Percentiles rank a stretch among this genome's conserved stretches.
These are phyloP conservation scores for Nothocercus nigrocapillus DNA, from an alignment of 2,113 vertebrate genomes.

Conservation along the genomic window DNA sequence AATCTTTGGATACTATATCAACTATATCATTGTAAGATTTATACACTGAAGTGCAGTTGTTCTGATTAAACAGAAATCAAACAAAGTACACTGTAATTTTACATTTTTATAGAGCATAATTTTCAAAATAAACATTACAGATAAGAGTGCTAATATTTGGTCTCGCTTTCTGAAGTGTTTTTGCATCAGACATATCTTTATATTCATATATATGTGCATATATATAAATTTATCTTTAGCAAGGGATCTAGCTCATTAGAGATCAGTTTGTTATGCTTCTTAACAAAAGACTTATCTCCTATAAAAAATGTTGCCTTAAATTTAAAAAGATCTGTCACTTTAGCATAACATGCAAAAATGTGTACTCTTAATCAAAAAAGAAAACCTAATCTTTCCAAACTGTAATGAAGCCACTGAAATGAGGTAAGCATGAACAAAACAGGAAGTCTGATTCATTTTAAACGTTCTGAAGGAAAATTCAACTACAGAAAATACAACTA, in stretches of 20 bases:
- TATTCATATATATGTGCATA: not conserved
- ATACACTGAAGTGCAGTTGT: not conserved
- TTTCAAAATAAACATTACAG: not conserved
- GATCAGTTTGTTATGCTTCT: not conserved
- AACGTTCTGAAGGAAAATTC: not conserved
- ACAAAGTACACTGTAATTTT: not conserved
- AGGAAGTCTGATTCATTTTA: not conserved
- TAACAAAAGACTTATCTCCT: not conserved
- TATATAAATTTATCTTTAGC: not conserved
- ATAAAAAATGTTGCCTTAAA: not conserved
- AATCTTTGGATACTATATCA: not conserved
- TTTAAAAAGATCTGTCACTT: not conserved
- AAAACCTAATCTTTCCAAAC: not conserved
- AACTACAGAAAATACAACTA: not conserved
- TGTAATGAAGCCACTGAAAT: not conserved
- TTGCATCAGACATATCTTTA: not conserved
- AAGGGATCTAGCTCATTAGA: not conserved
- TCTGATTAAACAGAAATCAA: not conserved
- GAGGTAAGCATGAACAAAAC: not conserved
- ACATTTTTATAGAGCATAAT: not conserved
- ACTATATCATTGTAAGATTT: not conserved
- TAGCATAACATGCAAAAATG: not conserved
- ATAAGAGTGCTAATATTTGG: not conserved
- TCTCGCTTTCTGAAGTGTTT: not conserved
- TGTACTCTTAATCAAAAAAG: not conserved